Conservation (phyloP, 2,888 invertebrate species). For the Chrysolina haemoptera region DNA sequence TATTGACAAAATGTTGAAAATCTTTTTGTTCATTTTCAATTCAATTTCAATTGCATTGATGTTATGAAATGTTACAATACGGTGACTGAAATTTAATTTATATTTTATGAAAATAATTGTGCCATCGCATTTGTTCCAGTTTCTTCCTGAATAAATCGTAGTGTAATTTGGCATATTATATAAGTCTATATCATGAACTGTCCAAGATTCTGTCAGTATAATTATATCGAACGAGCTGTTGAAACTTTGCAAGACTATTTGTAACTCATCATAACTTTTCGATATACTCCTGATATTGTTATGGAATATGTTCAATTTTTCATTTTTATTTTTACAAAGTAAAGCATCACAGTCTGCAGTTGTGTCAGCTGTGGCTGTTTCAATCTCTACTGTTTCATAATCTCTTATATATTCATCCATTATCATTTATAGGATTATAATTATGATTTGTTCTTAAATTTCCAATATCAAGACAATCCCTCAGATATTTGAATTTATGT, state of each 20-base stretch:
- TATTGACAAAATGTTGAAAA: not conserved
- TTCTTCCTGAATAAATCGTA: not conserved
- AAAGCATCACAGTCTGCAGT: not conserved
- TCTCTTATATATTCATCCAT: not conserved
- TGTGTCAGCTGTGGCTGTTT: not conserved
- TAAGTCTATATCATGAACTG: not conserved
- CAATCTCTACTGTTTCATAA: not conserved
- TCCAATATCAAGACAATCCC: too few relatives aligned
- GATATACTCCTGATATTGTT: constrained; percentile 10
- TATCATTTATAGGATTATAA: not conserved
- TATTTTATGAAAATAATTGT: not conserved
- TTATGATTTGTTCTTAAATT: too few relatives aligned
- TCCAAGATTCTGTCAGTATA: constrained; percentile 8
- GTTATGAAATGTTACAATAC: not conserved
- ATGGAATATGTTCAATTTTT: not conserved
- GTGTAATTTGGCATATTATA: not conserved
- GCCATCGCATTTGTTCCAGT: not conserved
- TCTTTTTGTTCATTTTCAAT: not conserved
- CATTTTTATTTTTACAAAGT: not conserved
- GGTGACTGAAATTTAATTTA: not conserved
- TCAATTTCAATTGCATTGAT: not conserved
- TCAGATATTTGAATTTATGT: too few relatives aligned
- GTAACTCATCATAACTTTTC: not conserved
- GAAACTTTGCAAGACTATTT: not conserved
- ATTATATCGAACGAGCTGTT: not conserved